phyloP scores from a whole-genome alignment of 2,113 vertebrate species.

The Barnardius zonarius region DNA sequence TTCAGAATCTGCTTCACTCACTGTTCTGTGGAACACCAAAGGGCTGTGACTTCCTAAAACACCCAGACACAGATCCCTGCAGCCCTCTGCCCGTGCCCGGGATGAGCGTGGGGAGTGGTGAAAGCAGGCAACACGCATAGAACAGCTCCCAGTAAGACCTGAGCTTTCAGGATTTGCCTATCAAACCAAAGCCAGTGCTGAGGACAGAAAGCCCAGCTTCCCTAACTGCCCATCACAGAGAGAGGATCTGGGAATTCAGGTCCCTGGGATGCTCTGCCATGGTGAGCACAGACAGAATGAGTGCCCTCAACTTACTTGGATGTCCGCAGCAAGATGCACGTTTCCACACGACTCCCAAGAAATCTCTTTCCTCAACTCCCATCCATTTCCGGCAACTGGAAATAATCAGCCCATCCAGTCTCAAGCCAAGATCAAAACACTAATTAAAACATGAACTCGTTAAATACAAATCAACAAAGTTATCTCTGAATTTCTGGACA shows the following conservation, averaged over 20 bases:
- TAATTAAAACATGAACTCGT: background rate
- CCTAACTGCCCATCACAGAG: background rate
- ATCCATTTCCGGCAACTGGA: background rate
- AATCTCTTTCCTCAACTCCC: background rate
- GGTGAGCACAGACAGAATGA: background rate
- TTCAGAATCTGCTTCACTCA: background rate
- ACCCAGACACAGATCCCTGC: background rate
- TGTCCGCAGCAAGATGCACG: background rate
- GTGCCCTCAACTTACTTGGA: background rate
- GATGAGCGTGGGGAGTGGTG: rapidly evolving
- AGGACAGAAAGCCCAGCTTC: background rate
- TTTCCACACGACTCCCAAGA: background rate
- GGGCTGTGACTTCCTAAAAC: background rate
- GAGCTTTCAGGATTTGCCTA: background rate
- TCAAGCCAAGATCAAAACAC: background rate
- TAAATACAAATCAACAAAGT: background rate
- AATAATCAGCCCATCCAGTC: background rate
- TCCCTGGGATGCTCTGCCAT: background rate
- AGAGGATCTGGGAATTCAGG: background rate
- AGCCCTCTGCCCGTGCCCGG: rapidly evolving
- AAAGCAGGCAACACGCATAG: rapidly evolving
- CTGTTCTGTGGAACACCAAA: background rate
- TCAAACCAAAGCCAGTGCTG: background rate
- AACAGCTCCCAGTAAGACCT: background rate
- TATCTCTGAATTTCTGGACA: background rate